Conservation (phyloP, 92 coral and sea anemone species). For the Chrysogorgia sp. region DNA sequence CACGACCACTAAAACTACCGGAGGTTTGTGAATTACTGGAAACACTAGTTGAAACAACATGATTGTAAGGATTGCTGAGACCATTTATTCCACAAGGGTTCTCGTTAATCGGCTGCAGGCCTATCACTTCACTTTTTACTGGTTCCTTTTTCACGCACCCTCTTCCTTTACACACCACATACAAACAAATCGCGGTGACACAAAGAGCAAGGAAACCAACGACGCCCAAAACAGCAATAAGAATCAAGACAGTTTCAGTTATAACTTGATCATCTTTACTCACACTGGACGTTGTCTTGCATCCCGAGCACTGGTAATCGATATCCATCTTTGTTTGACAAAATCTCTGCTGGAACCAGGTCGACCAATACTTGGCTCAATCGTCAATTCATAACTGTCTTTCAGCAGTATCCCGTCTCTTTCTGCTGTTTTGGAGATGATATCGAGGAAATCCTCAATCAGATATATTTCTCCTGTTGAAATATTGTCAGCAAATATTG, state of each 20-base stretch:
- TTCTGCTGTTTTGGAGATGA: neutral
- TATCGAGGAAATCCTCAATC: conserved; percentile 73
- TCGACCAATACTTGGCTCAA: conserved; percentile 74
- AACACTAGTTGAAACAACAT: conserved; percentile 27
- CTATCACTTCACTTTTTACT: conserved; percentile 17
- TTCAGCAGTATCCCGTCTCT: conserved; percentile 13
- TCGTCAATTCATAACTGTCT: conserved; percentile 5
- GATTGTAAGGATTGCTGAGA: conserved; percentile 10
- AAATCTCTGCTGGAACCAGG: conserved; percentile 57
- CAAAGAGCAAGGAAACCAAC: conserved; percentile 67
- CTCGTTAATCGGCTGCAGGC: conserved; percentile 54
- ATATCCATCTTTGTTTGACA: conserved; percentile 45
- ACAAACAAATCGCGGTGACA: conserved; percentile 63
- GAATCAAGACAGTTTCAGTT: conserved; percentile 48
- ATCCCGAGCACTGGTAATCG: conserved; percentile 64
- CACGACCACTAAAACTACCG: conserved; percentile 92
- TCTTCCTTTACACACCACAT: conserved; percentile 30
- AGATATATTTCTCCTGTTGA: conserved; percentile 85
- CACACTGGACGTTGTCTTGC: conserved; percentile 36
- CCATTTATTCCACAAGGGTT: conserved; percentile 69
- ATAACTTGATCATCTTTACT: conserved; percentile 6
- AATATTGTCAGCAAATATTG: conserved; percentile 71
- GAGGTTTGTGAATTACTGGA: conserved; percentile 71
- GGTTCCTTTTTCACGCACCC: neutral
- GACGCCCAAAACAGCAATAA: conserved; percentile 69